phyloP scores from a whole-genome alignment of 30 jellyfish, hydroid and myxozoan genomes.

The Sanderia malayensis region DNA sequence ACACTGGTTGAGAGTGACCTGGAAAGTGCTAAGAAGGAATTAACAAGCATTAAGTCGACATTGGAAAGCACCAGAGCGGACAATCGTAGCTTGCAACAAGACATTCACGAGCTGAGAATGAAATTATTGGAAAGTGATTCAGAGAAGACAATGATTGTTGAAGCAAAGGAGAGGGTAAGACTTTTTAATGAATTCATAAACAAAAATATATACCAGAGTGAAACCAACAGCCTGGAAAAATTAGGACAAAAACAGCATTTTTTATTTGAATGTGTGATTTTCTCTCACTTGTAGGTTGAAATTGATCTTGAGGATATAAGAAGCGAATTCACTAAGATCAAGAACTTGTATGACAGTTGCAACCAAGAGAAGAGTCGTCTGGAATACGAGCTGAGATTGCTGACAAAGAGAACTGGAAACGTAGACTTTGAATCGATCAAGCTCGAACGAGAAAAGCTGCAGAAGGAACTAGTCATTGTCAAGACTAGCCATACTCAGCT shows the following conservation, averaged over 20 bases:
- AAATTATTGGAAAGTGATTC: slow-evolving; percentile 86
- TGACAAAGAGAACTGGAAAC: slow-evolving; percentile 72
- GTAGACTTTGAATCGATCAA: slow-evolving; percentile 83
- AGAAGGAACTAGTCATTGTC: slow-evolving; percentile 55
- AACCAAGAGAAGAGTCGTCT: slow-evolving; percentile 72
- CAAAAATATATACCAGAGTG: no score
- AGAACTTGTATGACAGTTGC: slow-evolving; percentile 59
- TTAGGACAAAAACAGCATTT: no score
- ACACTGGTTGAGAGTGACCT: slow-evolving; percentile 64
- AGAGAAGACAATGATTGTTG: slow-evolving; percentile 59
- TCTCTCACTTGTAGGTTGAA: slow-evolving; percentile 43
- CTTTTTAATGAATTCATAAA: no score
- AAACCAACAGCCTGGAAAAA: no score
- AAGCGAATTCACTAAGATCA: slow-evolving; percentile 45
- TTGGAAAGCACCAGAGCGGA: slow-evolving; percentile 67
- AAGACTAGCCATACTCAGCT: slow-evolving; percentile 58
- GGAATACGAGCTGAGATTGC: slow-evolving; percentile 68
- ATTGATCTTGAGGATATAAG: slow-evolving; percentile 64
- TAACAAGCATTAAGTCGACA: slow-evolving; percentile 46
- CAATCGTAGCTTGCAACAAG: slow-evolving; percentile 83
- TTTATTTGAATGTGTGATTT: no score
- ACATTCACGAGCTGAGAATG: slow-evolving; percentile 69
- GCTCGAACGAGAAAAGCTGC: slow-evolving; percentile 74
- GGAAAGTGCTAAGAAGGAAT: slow-evolving; percentile 70
- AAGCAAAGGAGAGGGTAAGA: slow-evolving; percentile 76